These are phyloP conservation scores for Alitta virens DNA, from an alignment of 2,888 invertebrate species.

Conservation along the genomic window DNA sequence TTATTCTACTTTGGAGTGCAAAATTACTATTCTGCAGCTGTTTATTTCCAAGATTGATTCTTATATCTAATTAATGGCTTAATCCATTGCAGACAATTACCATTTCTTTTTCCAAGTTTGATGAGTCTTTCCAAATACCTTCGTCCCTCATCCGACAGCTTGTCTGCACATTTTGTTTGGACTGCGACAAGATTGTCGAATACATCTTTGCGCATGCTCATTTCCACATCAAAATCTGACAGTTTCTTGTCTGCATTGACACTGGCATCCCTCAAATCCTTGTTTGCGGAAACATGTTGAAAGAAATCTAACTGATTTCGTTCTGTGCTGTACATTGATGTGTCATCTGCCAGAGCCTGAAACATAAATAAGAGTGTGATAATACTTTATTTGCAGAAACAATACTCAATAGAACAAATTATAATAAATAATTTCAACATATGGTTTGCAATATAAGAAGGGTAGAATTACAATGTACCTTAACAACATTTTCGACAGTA, in stretches of 20 bases:
- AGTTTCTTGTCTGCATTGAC: conserved; percentile 57
- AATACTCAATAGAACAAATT: too few relatives aligned
- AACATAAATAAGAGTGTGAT: conserved; percentile 2
- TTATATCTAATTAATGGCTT: too few relatives aligned
- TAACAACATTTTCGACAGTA: conserved; percentile 45
- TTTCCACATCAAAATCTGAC: conserved; percentile 59
- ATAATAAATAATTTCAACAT: too few relatives aligned
- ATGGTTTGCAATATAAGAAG: too few relatives aligned
- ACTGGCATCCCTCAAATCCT: conserved; percentile 57
- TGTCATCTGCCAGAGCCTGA: conserved; percentile 55
- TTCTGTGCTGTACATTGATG: conserved; percentile 49
- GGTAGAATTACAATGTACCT: too few relatives aligned
- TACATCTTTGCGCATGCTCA: conserved; percentile 60
- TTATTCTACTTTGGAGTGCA: too few relatives aligned
- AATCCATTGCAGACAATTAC: too few relatives aligned
- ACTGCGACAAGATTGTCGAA: conserved; percentile 56
- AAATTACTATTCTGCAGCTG: too few relatives aligned
- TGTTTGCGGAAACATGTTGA: conserved; percentile 56
- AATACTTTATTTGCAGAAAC: too few relatives aligned
- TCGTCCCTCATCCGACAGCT: conserved; percentile 43
- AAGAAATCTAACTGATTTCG: conserved; percentile 56
- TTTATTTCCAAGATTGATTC: too few relatives aligned
- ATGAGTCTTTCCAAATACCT: conserved; percentile 57
- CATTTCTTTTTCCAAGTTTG: conserved; percentile 58
- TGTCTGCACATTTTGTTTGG: conserved; percentile 24